phyloP scores from a whole-genome alignment of 1,140 invertebrate genomes.

The Carcinoscorpius rotundicauda region DNA sequence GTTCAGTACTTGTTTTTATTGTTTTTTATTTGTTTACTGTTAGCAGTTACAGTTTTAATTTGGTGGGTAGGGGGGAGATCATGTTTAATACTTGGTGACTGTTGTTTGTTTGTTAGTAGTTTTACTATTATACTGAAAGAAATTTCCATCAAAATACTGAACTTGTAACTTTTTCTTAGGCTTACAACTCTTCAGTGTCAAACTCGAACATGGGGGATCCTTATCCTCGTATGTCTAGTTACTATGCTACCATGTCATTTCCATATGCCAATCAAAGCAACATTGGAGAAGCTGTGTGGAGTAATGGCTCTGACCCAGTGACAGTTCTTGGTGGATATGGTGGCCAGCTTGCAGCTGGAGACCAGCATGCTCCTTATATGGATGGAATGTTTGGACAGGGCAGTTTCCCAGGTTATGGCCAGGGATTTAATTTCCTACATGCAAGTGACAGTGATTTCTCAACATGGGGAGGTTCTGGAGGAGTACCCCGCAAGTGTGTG shows the following conservation, averaged over 20 bases:
- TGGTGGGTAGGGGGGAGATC: too few species aligned
- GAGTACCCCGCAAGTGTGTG: not conserved
- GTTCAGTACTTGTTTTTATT: too few species aligned
- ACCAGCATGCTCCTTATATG: not conserved
- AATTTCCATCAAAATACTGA: too few species aligned
- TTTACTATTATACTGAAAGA: too few species aligned
- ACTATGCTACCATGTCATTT: constrained; percentile 56
- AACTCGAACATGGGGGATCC: constrained; percentile 22
- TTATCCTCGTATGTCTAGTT: constrained; percentile 26
- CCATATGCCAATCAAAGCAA: constrained; percentile 79
- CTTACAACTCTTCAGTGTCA: constrained; percentile 24
- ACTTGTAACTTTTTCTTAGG: constrained; percentile 3
- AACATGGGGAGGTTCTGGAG: not conserved
- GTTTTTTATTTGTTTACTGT: too few species aligned
- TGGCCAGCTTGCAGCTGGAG: too few species aligned
- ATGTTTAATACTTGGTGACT: too few species aligned
- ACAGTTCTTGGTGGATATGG: too few species aligned
- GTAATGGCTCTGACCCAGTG: too few species aligned
- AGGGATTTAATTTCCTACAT: not conserved
- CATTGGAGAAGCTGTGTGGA: too few species aligned
- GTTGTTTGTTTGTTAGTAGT: too few species aligned
- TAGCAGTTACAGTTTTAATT: too few species aligned
- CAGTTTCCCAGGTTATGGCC: not conserved
- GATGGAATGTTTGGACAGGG: not conserved
- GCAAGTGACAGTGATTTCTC: not conserved